Conservation (phyloP, 1,140 invertebrate species). For the Olivierus martensii region DNA sequence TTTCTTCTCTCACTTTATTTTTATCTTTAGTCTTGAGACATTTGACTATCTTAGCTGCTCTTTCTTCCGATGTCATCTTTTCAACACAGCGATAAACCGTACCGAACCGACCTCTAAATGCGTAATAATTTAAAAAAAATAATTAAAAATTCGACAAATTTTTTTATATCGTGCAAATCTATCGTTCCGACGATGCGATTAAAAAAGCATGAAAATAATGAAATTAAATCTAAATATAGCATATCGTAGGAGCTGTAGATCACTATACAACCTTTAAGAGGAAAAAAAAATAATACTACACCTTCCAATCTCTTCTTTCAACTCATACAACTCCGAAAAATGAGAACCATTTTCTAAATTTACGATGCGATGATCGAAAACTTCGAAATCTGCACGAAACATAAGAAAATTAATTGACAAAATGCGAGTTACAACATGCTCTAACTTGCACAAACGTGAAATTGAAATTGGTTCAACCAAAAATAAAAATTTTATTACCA, state of each 20-base stretch:
- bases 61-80: slow-evolving; percentile 46
- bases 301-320: slow-evolving; percentile 31
- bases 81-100: slow-evolving; percentile 50
- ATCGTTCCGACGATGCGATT: too few species aligned
- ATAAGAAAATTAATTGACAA: neutral
- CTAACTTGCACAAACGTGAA: too few species aligned
- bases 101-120: slow-evolving; percentile 39
- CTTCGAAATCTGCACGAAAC: neutral
- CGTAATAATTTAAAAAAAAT: neutral
- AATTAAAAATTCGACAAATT: neutral
- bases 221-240: too few species aligned
- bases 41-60: slow-evolving; percentile 84
- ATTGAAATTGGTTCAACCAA: too few species aligned
- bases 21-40: slow-evolving; percentile 66
- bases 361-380: neutral
- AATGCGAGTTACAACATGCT: too few species aligned
- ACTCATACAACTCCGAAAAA: slow-evolving; percentile 29
- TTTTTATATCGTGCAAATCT: too few species aligned
- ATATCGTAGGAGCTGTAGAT: too few species aligned
- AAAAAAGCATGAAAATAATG: too few species aligned
- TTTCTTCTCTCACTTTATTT: slow-evolving; percentile 74
- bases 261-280: too few species aligned
- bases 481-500: too few species aligned
- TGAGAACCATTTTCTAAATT: slow-evolving; percentile 19
- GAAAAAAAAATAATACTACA: slow-evolving; percentile 24